Conservation (phyloP, 2,888 invertebrate genomes). For the Theodoxus fluviatilis region DNA sequence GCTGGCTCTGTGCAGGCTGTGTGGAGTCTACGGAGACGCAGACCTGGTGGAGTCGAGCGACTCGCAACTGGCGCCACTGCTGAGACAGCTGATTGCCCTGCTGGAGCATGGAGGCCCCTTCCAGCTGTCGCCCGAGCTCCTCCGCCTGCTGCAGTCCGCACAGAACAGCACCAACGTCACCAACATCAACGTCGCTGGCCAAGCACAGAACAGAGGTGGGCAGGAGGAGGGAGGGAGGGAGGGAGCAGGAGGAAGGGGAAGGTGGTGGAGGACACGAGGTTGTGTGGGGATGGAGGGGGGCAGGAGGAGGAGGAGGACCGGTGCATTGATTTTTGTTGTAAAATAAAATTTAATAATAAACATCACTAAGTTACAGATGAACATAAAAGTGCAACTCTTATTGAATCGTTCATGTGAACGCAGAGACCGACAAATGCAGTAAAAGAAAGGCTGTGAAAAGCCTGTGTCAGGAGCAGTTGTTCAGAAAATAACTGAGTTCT, state of each 20-base stretch:
- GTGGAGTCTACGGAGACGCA: conserved; percentile 57
- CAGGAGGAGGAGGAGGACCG: too few species aligned
- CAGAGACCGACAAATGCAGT: too few species aligned
- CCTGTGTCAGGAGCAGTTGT: too few species aligned
- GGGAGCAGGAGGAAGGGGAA: conserved; percentile 23
- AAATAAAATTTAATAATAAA: too few species aligned
- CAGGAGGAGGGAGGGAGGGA: conserved; percentile 3
- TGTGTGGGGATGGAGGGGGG: conserved; percentile 11
- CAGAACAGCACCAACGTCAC: conserved; percentile 36
- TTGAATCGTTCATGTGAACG: too few species aligned
- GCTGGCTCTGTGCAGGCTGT: too few species aligned
- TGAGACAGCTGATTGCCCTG: conserved; percentile 59
- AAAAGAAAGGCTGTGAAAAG: too few species aligned
- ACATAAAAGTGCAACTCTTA: too few species aligned
- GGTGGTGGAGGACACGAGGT: conserved; percentile 27
- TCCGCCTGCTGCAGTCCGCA: conserved; percentile 46
- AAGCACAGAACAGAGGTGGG: neutral
- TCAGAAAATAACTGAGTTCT: too few species aligned
- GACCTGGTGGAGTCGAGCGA: conserved; percentile 44
- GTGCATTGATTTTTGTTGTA: too few species aligned
- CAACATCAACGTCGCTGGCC: conserved; percentile 40
- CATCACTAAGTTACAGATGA: too few species aligned
- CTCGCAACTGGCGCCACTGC: conserved; percentile 57
- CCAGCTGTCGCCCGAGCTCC: conserved; percentile 50
- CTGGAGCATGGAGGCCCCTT: conserved; percentile 60